These are phyloP conservation scores for Pollenia griseotomentosa DNA, from an alignment of 2,888 invertebrate species.

Conservation along the genomic window DNA sequence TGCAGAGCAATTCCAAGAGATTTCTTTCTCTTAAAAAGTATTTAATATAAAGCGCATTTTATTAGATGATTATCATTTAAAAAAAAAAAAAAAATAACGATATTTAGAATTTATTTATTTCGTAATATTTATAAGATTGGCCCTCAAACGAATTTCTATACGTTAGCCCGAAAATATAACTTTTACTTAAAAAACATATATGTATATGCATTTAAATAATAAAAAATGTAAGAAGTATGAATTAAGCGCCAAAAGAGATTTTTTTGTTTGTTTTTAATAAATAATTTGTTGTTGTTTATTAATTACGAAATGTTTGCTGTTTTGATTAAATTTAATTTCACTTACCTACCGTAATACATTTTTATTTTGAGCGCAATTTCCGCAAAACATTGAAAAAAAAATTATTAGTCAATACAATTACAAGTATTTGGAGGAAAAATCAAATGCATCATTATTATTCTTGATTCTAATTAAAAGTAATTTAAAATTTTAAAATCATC, in stretches of 20 bases:
- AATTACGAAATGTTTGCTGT: constrained; percentile 16
- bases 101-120: constrained; percentile 7
- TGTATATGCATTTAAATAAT: neutral
- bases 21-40: constrained; percentile 28
- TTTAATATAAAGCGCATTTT: constrained; percentile 57
- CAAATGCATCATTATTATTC: neutral
- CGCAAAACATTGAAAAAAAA: constrained; percentile 23
- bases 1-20: constrained; percentile 7
- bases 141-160: constrained; percentile 40
- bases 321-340: constrained; percentile 52
- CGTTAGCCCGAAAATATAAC: neutral
- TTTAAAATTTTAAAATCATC: neutral
- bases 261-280: neutral
- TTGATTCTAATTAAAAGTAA: constrained; percentile 9
- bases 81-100: constrained; percentile 29
- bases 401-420: constrained; percentile 33
- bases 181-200: too few relatives aligned
- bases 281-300: constrained; percentile 45
- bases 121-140: constrained; percentile 33
- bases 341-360: constrained; percentile 75
- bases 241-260: neutral
- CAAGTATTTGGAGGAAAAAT: constrained; percentile 8
- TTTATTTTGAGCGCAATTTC: constrained; percentile 23
- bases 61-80: constrained; percentile 35
- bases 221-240: neutral